Conservation (phyloP, 1,140 invertebrate species). For the Drosophila carrolli region DNA sequence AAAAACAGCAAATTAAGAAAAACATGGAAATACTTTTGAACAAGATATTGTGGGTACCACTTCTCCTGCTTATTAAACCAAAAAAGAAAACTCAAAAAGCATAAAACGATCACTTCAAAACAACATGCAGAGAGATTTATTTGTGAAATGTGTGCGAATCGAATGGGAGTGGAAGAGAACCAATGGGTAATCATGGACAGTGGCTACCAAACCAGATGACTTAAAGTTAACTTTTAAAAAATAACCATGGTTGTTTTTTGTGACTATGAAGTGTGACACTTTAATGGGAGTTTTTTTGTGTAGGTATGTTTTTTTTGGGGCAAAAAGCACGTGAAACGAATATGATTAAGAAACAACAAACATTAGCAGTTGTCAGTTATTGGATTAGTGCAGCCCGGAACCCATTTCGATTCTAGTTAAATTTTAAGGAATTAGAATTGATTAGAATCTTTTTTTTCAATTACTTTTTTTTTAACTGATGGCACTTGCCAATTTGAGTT, state of each 20-base stretch:
- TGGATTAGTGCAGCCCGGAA: constrained; percentile 13
- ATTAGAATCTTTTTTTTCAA: not conserved
- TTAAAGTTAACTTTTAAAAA: constrained; percentile 28
- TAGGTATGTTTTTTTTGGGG: constrained; percentile 31
- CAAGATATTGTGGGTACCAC: not conserved
- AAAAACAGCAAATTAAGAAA: constrained; percentile 39
- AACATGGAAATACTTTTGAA: constrained; percentile 19
- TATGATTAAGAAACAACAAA: constrained; percentile 57
- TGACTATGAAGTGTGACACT: constrained; percentile 3
- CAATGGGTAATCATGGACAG: constrained; percentile 16
- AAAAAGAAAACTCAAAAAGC: constrained; percentile 15
- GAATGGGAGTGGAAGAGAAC: constrained; percentile 19
- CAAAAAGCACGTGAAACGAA: constrained; percentile 67
- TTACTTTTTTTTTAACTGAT: not conserved
- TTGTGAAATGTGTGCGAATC: constrained; percentile 15
- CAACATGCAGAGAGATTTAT: constrained; percentile 45
- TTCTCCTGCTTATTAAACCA: constrained; percentile 2
- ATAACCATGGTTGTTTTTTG: constrained; percentile 21
- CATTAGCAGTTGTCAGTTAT: constrained; percentile 23
- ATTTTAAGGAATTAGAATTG: constrained; percentile 14
- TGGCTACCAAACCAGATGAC: constrained; percentile 23
- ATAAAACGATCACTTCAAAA: constrained; percentile 66
- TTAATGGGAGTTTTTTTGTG: constrained; percentile 8
- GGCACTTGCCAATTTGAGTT: too few species aligned
- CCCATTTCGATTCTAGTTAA: constrained; percentile 2